Conservation (phyloP, 2,113 vertebrate species). For the Psilopogon haemacephalus region DNA sequence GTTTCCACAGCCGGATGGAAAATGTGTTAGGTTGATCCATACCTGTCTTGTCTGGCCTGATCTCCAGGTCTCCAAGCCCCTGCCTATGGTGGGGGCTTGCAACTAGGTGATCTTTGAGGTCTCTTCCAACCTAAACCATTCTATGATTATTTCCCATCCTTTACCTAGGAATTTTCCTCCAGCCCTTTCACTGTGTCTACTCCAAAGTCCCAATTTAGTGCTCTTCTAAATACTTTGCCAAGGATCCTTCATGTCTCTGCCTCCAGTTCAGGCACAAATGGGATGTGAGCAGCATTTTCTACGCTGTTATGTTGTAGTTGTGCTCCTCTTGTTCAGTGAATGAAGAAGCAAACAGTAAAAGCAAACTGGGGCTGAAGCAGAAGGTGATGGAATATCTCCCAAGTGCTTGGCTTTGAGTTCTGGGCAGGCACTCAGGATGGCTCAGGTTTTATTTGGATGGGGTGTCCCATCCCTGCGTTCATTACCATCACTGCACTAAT, state of each 20-base stretch:
- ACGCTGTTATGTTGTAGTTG: background rate
- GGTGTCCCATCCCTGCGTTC: background rate
- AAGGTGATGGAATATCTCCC: background rate
- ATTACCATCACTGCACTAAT: background rate
- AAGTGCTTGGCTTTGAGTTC: background rate
- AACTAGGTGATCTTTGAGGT: too few relatives aligned
- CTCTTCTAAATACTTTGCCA: background rate
- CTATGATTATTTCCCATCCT: background rate
- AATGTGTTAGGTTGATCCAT: background rate
- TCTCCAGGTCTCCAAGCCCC: background rate
- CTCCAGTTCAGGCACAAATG: background rate
- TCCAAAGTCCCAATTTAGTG: background rate
- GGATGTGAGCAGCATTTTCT: background rate
- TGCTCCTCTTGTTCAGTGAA: background rate
- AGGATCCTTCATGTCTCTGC: background rate
- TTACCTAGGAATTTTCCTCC: background rate
- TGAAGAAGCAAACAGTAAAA: background rate
- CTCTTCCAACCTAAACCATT: too few relatives aligned
- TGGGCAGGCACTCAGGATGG: slow-evolving; percentile 16
- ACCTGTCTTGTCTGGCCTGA: background rate
- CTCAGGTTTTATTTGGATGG: background rate
- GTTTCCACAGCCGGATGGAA: background rate
- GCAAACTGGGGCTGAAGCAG: background rate
- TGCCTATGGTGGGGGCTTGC: too few relatives aligned
- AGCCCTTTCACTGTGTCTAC: background rate